phyloP scores from a whole-genome alignment of 2,113 vertebrate species.

The Haemorhous mexicanus region DNA sequence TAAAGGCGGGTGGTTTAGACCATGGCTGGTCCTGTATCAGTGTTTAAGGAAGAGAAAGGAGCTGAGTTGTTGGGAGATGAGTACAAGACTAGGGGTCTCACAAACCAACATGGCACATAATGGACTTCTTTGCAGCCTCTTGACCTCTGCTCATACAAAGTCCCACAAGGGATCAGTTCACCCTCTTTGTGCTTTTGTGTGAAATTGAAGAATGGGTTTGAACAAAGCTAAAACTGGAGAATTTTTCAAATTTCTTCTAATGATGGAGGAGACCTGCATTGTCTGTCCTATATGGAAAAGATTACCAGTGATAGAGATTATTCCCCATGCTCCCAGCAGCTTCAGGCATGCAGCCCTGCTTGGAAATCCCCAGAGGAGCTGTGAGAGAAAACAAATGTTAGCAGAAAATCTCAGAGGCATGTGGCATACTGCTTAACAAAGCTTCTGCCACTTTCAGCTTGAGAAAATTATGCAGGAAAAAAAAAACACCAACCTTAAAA shows the following conservation, averaged over 20 bases:
- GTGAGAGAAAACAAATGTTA: neutral
- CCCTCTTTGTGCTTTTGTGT: neutral
- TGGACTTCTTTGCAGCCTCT: neutral
- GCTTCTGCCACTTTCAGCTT: neutral
- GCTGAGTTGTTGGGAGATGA: neutral
- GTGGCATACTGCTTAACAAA: neutral
- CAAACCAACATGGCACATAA: neutral
- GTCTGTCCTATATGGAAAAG: neutral
- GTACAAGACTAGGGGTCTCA: neutral
- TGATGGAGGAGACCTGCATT: neutral
- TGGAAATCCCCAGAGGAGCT: neutral
- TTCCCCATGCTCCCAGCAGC: neutral
- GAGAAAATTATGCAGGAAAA: neutral
- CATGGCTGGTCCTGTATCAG: rapidly evolving
- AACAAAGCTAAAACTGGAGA: neutral
- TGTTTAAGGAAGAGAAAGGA: neutral
- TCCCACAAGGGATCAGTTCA: neutral
- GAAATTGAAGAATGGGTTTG: neutral
- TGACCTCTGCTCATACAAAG: neutral
- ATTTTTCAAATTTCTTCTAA: neutral
- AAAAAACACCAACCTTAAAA: neutral
- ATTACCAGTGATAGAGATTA: neutral
- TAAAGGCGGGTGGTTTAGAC: neutral
- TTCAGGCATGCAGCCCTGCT: neutral
- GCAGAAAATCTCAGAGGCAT: neutral